Percentiles rank a stretch among this genome's conserved stretches.
These are phyloP conservation scores for Cheilosia scutellata DNA, from an alignment of 2,888 invertebrate genomes.

Conservation along the genomic window DNA sequence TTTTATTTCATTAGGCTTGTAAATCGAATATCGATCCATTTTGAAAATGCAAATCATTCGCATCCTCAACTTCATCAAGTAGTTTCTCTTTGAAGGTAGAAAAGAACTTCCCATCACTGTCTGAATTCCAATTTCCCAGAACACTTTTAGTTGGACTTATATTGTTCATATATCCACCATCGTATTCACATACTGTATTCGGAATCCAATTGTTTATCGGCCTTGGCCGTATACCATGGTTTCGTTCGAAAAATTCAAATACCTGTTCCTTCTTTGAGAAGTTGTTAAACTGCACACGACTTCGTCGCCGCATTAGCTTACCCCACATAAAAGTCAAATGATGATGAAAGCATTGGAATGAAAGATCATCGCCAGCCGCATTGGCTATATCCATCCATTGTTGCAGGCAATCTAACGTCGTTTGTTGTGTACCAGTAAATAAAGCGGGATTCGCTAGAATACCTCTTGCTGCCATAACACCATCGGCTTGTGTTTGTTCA, in stretches of 20 bases:
- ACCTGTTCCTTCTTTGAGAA: conserved; percentile 89
- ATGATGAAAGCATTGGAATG: conserved; percentile 96
- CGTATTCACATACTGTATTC: conserved; percentile 77
- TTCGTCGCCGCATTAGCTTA: conserved; percentile 89
- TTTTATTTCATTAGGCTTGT: conserved; percentile 6
- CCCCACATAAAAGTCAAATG: conserved; percentile 98
- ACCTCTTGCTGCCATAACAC: conserved; percentile 96
- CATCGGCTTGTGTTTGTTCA: conserved; percentile 89
- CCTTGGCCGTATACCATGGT: conserved; percentile 85
- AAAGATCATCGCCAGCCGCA: conserved; percentile 86
- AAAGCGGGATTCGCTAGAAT: conserved; percentile 96
- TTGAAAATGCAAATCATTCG: conserved; percentile 69
- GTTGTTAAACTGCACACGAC: conserved; percentile 91
- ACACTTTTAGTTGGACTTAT: conserved; percentile 23
- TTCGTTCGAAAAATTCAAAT: conserved; percentile 88
- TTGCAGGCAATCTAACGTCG: conserved; percentile 91
- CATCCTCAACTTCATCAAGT: conserved; percentile 19
- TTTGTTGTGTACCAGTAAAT: conserved; percentile 89
- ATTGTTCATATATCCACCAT: conserved; percentile 19
- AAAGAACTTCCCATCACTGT: conserved; percentile 78
- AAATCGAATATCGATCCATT: conserved; percentile 67
- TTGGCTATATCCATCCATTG: conserved; percentile 92
- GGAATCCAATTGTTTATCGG: conserved; percentile 30
- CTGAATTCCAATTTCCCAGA: conserved; percentile 72
- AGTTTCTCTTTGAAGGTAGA: conserved; percentile 78